A percentile compares a stretch with the other conserved stretches of the same genome.
Conservation (phyloP, 2,797 vertebrate genomes). For the Artibeus lituratus region DNA sequence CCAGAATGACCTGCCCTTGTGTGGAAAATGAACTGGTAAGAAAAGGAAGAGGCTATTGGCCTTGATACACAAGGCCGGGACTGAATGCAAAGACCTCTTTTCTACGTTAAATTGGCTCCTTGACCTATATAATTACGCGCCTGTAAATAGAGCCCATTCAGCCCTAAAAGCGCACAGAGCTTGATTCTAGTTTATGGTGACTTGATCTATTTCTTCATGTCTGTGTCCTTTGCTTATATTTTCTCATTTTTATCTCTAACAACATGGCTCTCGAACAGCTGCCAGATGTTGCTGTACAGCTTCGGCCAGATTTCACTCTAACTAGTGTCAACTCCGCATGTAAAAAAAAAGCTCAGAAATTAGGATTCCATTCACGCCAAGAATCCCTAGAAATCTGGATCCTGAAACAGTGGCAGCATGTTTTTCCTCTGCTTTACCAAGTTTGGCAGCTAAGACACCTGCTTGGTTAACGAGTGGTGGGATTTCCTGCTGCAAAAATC, state of each 20-base stretch:
- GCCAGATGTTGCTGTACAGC: conserved; percentile 2
- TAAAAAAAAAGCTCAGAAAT: neutral
- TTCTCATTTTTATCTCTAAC: conserved; percentile 24
- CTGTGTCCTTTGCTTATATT: neutral
- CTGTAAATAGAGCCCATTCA: neutral
- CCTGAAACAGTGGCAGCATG: neutral
- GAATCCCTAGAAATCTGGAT: neutral
- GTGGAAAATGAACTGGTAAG: neutral
- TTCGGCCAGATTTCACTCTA: conserved; percentile 15
- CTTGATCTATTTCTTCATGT: neutral
- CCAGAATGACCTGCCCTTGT: neutral
- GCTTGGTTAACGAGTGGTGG: neutral
- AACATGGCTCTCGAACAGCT: neutral
- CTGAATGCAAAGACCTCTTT: neutral
- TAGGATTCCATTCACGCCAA: neutral
- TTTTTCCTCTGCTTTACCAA: neutral
- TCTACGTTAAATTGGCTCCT: neutral
- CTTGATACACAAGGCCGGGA: neutral
- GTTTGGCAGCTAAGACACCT: neutral
- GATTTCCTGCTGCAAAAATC: neutral
- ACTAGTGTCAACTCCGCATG: neutral
- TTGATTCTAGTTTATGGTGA: neutral
- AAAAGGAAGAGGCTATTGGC: neutral
- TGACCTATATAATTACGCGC: neutral
- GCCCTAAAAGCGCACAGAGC: neutral